phyloP scores from a whole-genome alignment of 2,797 vertebrate genomes.

The Aldrovandia affinis region DNA sequence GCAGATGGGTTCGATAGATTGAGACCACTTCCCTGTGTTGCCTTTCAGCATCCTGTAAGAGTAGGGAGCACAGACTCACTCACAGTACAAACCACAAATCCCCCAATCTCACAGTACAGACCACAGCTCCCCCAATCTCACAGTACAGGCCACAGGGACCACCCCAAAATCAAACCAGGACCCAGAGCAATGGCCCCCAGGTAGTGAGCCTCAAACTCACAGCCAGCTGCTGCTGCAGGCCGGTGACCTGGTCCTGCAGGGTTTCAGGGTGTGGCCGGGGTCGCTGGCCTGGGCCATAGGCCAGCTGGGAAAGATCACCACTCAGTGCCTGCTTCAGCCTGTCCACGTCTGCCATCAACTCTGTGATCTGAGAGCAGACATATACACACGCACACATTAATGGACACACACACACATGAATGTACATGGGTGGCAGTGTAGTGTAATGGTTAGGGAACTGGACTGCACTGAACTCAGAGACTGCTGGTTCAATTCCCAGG shows the following conservation, averaged over 20 bases:
- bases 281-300: slow-evolving; percentile 84
- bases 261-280: slow-evolving; percentile 83
- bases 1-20: slow-evolving; percentile 95
- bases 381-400: slow-evolving; percentile 10
- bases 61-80: slow-evolving; percentile 17
- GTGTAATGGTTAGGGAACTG: too few relatives aligned
- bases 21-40: slow-evolving; percentile 95
- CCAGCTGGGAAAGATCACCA: slow-evolving; percentile 89
- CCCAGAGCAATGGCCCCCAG: too few relatives aligned
- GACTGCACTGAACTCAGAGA: too few relatives aligned
- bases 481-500: too few relatives aligned
- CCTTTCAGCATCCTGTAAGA: slow-evolving; percentile 85
- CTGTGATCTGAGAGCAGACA: slow-evolving; percentile 82
- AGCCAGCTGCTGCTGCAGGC: slow-evolving; percentile 92
- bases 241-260: slow-evolving; percentile 87
- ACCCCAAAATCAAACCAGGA: neutral
- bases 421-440: too few relatives aligned
- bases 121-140: too few relatives aligned
- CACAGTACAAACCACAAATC: too few relatives aligned
- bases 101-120: neutral
- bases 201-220: slow-evolving; percentile 74
- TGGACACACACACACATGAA: neutral
- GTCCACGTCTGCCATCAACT: slow-evolving; percentile 91
- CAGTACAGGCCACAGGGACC: neutral
- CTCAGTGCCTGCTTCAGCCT: slow-evolving; percentile 90